Base-by-base conservation (phyloP, 1,140 invertebrate genomes). In the Platyscapa corneri region DNA sequence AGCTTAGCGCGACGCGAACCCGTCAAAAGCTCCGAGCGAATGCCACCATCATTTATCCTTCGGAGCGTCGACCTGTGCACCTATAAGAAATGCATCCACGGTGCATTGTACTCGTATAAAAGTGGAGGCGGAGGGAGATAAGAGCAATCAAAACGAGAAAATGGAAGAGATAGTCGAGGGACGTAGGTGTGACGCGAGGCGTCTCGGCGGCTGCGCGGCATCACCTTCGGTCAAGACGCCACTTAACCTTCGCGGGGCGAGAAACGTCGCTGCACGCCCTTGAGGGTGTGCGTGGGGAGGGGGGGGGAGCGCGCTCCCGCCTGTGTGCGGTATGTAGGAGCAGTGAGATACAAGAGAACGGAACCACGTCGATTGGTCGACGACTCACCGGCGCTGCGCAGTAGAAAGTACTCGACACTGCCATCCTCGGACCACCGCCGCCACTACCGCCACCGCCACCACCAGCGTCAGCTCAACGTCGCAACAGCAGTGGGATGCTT, bases 211-310 rank as follows among this genome's bases (percentile, higher is more conserved):
- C n/a, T n/a, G n/a, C n/a, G 20, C 34, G 27, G 27, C 56, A 27
- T 37, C 67, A 3, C 20, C 53, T 56, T 77, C 70, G 74, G 53
- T 83, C 74, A 65, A 83, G 82, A 64, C 39, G 83, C 42, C 83
- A 64, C 83, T 84, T 78, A 84, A 78, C 83, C 83, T 84, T 84
- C 75, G 80, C 37, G 42, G 72, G 72, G 18, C 42, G 30, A 76
- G 23, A 76, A 42, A 18, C n/a, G 27, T 0, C 27, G 5, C 1
- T 20, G 72, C 5, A 42, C 75, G 75, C 16, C 70, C 70, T 74
- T 53, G 75, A 8, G 23, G 8, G 27, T n/a, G n/a, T n/a, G 30
- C n/a, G 30, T 53, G 53, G 53, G 46, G 37, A 76, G 42, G 6
- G 1, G 16, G 42, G 2, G 3, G n/a, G 75, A 8, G 75, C 30